These are phyloP conservation scores for Coendou prehensilis DNA, from an alignment of 2,797 vertebrate genomes.

Conservation along the genomic window DNA sequence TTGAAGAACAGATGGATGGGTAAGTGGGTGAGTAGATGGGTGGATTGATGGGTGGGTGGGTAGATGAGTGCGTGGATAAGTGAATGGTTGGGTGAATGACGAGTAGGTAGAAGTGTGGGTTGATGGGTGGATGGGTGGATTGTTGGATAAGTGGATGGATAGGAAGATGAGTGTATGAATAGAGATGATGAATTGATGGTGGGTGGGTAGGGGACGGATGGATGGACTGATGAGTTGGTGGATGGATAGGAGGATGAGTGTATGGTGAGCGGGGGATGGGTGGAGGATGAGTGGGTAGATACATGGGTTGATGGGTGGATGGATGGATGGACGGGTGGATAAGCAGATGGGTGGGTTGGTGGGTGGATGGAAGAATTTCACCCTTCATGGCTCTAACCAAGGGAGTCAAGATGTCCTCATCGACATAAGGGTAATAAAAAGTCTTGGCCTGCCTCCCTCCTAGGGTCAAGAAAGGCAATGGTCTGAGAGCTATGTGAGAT, in stretches of 20 bases:
- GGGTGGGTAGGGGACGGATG: fast-evolving
- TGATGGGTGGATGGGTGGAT: background rate
- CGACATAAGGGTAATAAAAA: background rate
- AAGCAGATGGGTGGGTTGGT: fast-evolving
- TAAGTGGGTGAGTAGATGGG: fast-evolving
- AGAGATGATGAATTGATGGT: fast-evolving
- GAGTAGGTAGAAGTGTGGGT: fast-evolving
- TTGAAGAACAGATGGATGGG: fast-evolving
- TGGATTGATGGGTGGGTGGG: no score
- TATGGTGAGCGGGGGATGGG: fast-evolving
- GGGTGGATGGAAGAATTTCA: background rate
- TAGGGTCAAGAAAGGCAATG: background rate
- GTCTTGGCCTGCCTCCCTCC: background rate
- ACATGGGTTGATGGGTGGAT: background rate
- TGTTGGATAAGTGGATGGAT: no score
- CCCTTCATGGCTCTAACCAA: background rate
- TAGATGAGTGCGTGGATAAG: fast-evolving
- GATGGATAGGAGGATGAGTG: fast-evolving
- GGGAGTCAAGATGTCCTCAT: no score
- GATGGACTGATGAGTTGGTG: fast-evolving
- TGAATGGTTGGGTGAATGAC: fast-evolving
- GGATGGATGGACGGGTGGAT: background rate
- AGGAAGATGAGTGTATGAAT: fast-evolving
- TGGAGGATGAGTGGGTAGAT: fast-evolving
- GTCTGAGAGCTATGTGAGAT: background rate